Evolutionary conservation across 2,113 vertebrate species (phyloP).

Genomic region (Microtus oregoni): DNA sequence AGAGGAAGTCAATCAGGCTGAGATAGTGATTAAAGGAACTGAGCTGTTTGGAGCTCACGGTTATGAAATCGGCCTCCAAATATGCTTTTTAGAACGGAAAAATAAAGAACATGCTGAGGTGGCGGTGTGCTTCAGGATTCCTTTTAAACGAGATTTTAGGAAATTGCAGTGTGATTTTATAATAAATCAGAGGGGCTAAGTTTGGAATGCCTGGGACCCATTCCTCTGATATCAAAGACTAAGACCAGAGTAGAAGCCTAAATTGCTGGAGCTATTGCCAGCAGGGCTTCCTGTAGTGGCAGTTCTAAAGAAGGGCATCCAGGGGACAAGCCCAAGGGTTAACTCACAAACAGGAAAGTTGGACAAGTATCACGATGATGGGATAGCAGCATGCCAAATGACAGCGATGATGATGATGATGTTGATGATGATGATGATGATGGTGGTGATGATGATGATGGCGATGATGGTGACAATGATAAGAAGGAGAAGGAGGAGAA

Average conservation of each 20-base stretch:
- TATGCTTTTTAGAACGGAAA: background rate
- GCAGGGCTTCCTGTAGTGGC: constrained; percentile 50
- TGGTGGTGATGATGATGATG: background rate
- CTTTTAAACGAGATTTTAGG: constrained; percentile 54
- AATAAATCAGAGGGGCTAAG: background rate
- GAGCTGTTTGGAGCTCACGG: background rate
- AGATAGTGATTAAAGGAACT: constrained; percentile 39
- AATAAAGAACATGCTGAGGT: background rate
- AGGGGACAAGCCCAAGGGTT: constrained; percentile 56
- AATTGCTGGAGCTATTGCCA: constrained; percentile 19
- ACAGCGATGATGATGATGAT: too few species aligned
- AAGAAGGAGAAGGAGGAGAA: background rate
- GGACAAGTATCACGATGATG: background rate
- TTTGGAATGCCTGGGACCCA: background rate
- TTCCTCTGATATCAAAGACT: background rate
- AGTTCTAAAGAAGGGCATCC: constrained; percentile 54
- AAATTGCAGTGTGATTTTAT: constrained; percentile 4
- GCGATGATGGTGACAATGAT: too few species aligned
- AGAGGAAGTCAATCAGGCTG: constrained; percentile 53
- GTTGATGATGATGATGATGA: background rate
- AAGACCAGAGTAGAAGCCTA: background rate
- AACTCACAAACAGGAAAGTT: constrained; percentile 77
- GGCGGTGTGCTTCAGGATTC: background rate
- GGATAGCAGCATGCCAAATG: background rate
- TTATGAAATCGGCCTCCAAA: background rate